These are phyloP conservation scores for Drosophila pseudoananassae DNA, from an alignment of 1,140 invertebrate genomes.

Conservation along the genomic window DNA sequence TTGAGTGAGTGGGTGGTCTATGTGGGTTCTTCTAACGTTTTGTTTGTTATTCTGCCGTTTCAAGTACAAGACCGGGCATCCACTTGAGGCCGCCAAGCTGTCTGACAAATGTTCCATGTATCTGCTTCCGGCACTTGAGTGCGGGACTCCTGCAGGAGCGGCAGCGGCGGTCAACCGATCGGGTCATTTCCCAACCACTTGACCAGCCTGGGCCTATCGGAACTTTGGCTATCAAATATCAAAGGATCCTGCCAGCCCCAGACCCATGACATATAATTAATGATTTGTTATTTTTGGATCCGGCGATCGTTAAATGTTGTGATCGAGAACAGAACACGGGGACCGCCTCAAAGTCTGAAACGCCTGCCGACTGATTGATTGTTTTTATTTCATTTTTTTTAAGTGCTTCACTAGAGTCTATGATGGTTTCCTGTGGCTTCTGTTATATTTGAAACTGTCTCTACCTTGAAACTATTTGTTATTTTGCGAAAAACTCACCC, in stretches of 20 bases:
- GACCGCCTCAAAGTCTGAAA: neutral
- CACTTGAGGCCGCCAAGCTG: slow-evolving; percentile 75
- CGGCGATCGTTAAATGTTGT: slow-evolving; percentile 39
- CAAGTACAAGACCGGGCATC: slow-evolving; percentile 40
- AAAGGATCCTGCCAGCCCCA: slow-evolving; percentile 34
- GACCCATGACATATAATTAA: slow-evolving; percentile 38
- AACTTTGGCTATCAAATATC: slow-evolving; percentile 72
- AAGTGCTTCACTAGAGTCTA: too few species aligned
- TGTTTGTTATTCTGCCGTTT: slow-evolving; percentile 56
- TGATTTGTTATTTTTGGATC: slow-evolving; percentile 57
- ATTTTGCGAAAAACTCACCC: too few species aligned
- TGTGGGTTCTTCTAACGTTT: neutral
- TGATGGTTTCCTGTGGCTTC: too few species aligned
- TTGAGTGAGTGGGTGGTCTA: slow-evolving; percentile 43
- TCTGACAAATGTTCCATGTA: slow-evolving; percentile 50
- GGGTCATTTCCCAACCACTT: slow-evolving; percentile 53
- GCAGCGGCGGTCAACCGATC: slow-evolving; percentile 67
- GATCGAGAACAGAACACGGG: slow-evolving; percentile 9
- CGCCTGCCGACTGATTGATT: slow-evolving; percentile 28
- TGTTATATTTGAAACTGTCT: too few species aligned
- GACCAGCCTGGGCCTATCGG: slow-evolving; percentile 52
- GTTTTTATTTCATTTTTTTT: neutral
- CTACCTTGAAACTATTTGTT: too few species aligned
- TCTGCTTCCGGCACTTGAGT: slow-evolving; percentile 55
- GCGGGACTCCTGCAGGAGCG: slow-evolving; percentile 3